Evolutionary conservation across 2,888 invertebrate genomes (phyloP).

Genomic region (Drosophila mimetica): DNA sequence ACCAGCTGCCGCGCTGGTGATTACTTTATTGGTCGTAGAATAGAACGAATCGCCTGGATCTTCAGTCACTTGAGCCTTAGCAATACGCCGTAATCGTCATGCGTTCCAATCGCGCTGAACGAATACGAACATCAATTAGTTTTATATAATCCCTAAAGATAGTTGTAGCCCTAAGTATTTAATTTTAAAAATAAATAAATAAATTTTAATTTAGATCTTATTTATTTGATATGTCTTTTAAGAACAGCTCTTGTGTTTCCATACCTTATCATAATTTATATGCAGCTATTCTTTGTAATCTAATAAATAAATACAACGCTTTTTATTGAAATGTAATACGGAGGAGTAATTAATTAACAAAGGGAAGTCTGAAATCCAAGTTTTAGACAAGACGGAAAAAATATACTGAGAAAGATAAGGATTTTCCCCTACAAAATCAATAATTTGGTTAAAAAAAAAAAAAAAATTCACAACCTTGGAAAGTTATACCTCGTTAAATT

Average conservation of each 20-base stretch:
- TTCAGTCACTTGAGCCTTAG: conserved; percentile 84
- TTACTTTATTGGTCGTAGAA: conserved; percentile 45
- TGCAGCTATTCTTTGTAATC: conserved; percentile 77
- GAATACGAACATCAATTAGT: conserved; percentile 78
- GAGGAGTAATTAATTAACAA: not conserved
- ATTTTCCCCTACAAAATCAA: too few relatives aligned
- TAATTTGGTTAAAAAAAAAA: too few relatives aligned
- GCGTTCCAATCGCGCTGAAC: conserved; percentile 54
- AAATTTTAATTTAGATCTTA: conserved; percentile 79
- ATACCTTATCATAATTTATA: conserved; percentile 79
- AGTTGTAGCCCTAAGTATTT: conserved; percentile 79
- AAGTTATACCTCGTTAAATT: too few relatives aligned
- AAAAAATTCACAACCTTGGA: too few relatives aligned
- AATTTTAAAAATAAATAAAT: conserved; percentile 80
- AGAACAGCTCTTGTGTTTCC: conserved; percentile 82
- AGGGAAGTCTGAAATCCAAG: not conserved
- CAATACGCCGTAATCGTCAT: conserved; percentile 52
- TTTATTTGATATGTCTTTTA: conserved; percentile 78
- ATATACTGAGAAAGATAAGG: too few relatives aligned
- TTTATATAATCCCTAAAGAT: conserved; percentile 79
- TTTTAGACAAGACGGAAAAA: too few relatives aligned
- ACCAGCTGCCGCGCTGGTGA: conserved; percentile 45
- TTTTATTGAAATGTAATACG: conserved; percentile 74
- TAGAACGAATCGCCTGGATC: conserved; percentile 47
- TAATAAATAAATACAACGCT: conserved; percentile 78